Evolutionary conservation across 1,140 invertebrate genomes (phyloP).

Genomic region (Anoplolepis gracilipes): DNA sequence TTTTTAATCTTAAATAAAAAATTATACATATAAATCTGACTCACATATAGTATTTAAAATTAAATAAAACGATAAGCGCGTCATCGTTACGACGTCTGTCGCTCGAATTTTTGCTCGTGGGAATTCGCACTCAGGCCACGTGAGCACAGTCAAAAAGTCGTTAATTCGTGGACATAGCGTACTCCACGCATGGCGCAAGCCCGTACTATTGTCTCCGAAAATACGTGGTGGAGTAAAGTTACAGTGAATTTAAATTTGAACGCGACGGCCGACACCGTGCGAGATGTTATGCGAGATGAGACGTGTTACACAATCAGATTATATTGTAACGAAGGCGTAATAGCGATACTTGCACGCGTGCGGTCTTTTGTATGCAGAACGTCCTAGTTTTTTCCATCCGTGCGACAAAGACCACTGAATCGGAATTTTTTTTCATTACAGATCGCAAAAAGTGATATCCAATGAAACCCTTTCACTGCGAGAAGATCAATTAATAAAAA

Average conservation of each 20-base stretch:
- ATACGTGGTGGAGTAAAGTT: slow-evolving; percentile 53
- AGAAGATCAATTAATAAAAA: slow-evolving; percentile 12
- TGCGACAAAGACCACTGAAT: neutral
- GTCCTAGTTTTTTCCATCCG: neutral
- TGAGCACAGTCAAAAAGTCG: slow-evolving; percentile 57
- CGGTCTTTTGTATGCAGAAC: neutral
- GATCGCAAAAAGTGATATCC: neutral
- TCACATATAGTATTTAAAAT: slow-evolving; percentile 20
- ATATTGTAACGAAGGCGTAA: slow-evolving; percentile 40
- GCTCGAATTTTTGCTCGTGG: slow-evolving; percentile 4
- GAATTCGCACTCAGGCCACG: slow-evolving; percentile 53
- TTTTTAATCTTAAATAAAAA: slow-evolving; percentile 13
- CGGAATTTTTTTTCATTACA: neutral
- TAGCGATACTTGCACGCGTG: neutral
- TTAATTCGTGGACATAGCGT: slow-evolving; percentile 59
- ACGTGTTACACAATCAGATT: slow-evolving; percentile 50
- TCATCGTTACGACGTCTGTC: neutral
- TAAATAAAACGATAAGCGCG: slow-evolving; percentile 35
- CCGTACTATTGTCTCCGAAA: slow-evolving; percentile 57
- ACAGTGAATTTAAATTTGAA: slow-evolving; percentile 55
- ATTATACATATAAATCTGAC: neutral
- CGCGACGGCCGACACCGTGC: slow-evolving; percentile 20
- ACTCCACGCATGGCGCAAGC: slow-evolving; percentile 31
- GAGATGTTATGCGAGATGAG: slow-evolving; percentile 55
- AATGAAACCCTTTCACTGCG: neutral